A percentile compares a stretch with the other conserved stretches of the same genome.
phyloP scores from a whole-genome alignment of 2,113 vertebrate species.

The Orcinus orca region DNA sequence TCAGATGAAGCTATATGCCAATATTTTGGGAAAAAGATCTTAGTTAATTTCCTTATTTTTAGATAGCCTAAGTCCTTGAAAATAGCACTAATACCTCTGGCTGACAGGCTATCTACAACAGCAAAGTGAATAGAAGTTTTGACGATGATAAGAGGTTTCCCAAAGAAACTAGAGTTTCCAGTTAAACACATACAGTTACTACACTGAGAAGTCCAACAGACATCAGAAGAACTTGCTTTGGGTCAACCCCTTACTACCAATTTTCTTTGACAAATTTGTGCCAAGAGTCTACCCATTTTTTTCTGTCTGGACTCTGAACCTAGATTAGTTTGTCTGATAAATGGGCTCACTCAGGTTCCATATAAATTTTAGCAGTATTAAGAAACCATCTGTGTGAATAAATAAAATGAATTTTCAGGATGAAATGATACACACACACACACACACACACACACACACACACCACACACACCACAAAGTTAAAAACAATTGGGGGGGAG shows the following conservation, averaged over 20 bases:
- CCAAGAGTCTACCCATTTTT: constrained; percentile 25
- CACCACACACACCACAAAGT: neutral
- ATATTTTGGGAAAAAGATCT: neutral
- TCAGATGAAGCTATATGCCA: constrained; percentile 30
- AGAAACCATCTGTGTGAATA: constrained; percentile 30
- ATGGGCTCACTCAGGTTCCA: neutral
- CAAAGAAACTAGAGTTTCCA: constrained; percentile 7
- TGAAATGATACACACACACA: constrained; percentile 41
- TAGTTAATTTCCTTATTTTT: constrained; percentile 25
- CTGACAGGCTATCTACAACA: neutral
- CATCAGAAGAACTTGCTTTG: neutral
- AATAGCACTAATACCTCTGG: neutral
- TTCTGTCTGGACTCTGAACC: neutral
- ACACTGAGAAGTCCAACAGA: neutral
- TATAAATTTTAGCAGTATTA: constrained; percentile 41
- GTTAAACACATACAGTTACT: neutral
- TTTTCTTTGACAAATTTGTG: constrained; percentile 46
- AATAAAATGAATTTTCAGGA: constrained; percentile 56
- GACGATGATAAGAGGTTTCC: neutral
- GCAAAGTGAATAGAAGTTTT: constrained; percentile 11
- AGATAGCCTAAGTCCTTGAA: constrained; percentile 22
- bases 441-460: neutral
- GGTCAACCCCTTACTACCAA: neutral
- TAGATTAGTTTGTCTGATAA: neutral
- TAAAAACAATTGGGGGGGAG: neutral